Conservation (phyloP, 1,140 invertebrate species). For the Archivesica marissinica region DNA sequence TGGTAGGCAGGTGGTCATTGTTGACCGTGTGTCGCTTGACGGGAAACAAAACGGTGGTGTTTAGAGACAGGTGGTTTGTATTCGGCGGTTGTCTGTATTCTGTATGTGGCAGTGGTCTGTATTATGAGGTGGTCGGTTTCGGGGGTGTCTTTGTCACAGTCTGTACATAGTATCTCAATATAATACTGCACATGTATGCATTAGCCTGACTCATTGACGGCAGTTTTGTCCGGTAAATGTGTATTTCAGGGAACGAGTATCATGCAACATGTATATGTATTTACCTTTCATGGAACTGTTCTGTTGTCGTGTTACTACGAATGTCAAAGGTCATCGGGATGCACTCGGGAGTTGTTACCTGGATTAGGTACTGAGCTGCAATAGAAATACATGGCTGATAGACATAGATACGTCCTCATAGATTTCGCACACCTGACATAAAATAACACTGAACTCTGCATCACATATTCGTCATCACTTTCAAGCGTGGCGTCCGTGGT, state of each 20-base stretch:
- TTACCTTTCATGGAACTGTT: slow-evolving; percentile 47
- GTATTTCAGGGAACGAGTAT: not conserved
- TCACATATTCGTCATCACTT: not conserved
- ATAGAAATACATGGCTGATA: not conserved
- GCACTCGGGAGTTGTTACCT: slow-evolving; percentile 24
- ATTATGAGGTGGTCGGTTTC: not conserved
- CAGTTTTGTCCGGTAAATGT: not conserved
- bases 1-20: no score
- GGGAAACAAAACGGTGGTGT: no score
- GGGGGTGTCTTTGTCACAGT: not conserved
- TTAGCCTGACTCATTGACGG: not conserved
- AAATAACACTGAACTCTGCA: not conserved
- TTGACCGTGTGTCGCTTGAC: no score
- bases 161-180: not conserved
- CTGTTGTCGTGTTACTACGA: slow-evolving; percentile 10
- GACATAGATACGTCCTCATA: not conserved
- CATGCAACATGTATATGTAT: no score
- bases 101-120: not conserved
- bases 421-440: not conserved
- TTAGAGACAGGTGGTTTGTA: no score
- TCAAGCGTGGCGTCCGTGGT: not conserved
- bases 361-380: slow-evolving; percentile 33
- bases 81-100: not conserved
- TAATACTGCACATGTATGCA: no score
- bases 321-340: slow-evolving; percentile 41